Base-by-base conservation (phyloP, 2,797 vertebrate species). In the Enteromius mattozi region DNA sequence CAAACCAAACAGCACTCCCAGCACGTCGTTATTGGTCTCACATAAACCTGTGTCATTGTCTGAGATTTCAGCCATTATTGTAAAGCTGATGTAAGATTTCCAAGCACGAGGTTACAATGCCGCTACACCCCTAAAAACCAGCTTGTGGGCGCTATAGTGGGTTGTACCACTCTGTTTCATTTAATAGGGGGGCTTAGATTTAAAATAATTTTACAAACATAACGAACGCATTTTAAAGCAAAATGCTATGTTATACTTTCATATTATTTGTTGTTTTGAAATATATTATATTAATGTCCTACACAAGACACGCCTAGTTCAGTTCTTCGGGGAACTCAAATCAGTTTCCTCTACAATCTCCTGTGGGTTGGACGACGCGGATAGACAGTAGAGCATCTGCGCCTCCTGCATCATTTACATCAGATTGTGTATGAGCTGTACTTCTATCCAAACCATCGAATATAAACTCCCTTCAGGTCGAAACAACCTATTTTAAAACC, bases 101-200 rank as follows among this genome's bases (percentile, higher is more conserved):
- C 14, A 30, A 33, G 24, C 86, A 87, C 83, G 77, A 82, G 80
- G 84, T 78, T 80, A n/a, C 54, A 63, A 78, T 49, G 63, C 75
- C 74, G 14, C 56, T 74, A 24, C 69, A 40, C 82, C 78, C 72
- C 61, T 21, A 75, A 21, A 47, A 75, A 33, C 33, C 54, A 76
- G 42, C 16, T 82, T 85, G 68, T 54, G 81, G 72, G 79, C 37
- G 5, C 9, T 66, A 33, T 87, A 85, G 85, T 89, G 80, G 83
- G 24, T 54, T 24, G 85, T 85, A 88, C 88, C 88, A 89, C 81
- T 89, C 42, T 1, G 27, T 14, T 47, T 54, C 3, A 14, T 17
- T 21, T 14, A 42, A 61, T 47, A 12, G 74, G 75, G 78, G 70
- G 14, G 13, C 0, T 1, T 21, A 5, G 0, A 71, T 49, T 66